Percentiles rank a stretch among this genome's conserved stretches.
phyloP scores from a whole-genome alignment of 2,113 vertebrate species.

The Rhombomys opimus region DNA sequence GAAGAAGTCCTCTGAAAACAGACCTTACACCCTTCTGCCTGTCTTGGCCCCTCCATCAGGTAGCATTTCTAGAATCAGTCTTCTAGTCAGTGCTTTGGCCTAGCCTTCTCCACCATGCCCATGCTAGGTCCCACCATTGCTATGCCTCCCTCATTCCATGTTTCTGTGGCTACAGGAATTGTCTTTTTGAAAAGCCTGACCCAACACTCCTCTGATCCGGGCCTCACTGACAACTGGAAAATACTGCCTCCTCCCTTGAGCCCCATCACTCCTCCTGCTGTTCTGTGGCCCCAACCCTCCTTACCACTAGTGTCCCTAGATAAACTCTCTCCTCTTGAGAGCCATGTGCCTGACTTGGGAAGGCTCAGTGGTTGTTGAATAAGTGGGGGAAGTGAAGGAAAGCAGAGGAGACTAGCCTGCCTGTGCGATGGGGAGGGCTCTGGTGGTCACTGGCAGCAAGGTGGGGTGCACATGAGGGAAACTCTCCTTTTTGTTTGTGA shows the following conservation, averaged over 20 bases:
- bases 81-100: background rate
- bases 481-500: background rate
- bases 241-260: background rate
- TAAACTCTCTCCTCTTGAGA: background rate
- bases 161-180: background rate
- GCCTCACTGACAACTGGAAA: background rate
- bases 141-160: background rate
- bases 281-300: background rate
- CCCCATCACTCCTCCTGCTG: background rate
- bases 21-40: background rate
- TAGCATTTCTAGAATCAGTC: background rate
- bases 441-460: background rate
- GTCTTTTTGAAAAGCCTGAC: background rate
- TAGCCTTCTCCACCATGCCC: background rate
- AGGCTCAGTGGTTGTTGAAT: background rate
- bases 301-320: background rate
- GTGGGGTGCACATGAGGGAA: background rate
- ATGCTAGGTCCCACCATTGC: no score
- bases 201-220: background rate
- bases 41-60: no score
- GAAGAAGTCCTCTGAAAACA: background rate
- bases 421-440: background rate
- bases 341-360: background rate
- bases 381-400: background rate
- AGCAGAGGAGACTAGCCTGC: background rate